phyloP scores from a whole-genome alignment of 2,113 vertebrate species.

The Saimiri boliviensis region DNA sequence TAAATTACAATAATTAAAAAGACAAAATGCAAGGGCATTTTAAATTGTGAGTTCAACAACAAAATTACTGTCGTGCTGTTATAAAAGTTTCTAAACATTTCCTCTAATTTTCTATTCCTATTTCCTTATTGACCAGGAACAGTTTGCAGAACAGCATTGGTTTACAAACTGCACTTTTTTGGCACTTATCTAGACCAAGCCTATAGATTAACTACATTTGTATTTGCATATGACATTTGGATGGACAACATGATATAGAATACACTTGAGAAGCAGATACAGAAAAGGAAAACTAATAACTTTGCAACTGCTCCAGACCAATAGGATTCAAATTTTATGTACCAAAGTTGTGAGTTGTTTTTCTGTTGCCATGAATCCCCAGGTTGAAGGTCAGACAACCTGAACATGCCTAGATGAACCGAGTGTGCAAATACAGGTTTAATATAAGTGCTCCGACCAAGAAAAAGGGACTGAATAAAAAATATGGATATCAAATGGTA shows the following conservation, averaged over 20 bases:
- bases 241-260: neutral
- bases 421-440: neutral
- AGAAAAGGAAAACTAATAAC: neutral
- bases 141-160: neutral
- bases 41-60: neutral
- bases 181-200: neutral
- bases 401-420: neutral
- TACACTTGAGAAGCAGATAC: neutral
- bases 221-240: neutral
- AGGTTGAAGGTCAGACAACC: neutral
- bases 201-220: neutral
- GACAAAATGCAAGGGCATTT: neutral
- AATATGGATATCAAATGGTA: neutral
- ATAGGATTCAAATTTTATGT: neutral
- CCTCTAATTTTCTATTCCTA: neutral
- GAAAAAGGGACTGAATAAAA: neutral
- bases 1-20: neutral
- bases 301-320: neutral
- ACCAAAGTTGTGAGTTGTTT: neutral
- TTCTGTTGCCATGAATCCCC: neutral
- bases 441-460: neutral
- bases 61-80: neutral
- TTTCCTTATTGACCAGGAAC: neutral
- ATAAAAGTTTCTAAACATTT: neutral
- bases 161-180: neutral